Conservation (phyloP, 2,797 vertebrate species). For the Hydrocynus forskahlii region DNA sequence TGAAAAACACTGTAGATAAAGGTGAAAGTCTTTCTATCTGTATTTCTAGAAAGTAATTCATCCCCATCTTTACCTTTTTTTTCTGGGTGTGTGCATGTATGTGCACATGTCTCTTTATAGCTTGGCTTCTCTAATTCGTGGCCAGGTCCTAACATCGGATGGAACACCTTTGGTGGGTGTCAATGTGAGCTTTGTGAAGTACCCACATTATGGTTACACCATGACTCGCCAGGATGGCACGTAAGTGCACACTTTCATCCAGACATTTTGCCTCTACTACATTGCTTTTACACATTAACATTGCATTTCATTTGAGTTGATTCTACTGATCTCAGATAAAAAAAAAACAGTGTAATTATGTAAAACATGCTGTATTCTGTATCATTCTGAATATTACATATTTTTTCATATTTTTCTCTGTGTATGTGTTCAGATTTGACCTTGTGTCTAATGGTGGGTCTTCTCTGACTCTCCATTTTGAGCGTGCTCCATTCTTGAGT, state of each 20-base stretch:
- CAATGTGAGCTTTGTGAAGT: conserved; percentile 88
- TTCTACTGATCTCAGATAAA: neutral
- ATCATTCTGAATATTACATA: neutral
- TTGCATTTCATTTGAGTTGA: neutral
- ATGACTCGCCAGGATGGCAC: conserved; percentile 90
- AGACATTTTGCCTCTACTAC: neutral
- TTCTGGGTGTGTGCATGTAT: neutral
- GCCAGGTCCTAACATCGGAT: conserved; percentile 88
- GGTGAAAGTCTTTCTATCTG: neutral
- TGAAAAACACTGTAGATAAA: neutral
- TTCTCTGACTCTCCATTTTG: conserved; percentile 85
- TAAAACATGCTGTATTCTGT: no score
- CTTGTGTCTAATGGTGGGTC: conserved; percentile 87
- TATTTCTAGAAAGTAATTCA: neutral
- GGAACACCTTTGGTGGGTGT: conserved; percentile 89
- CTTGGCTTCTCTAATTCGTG: conserved; percentile 87
- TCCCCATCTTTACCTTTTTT: neutral
- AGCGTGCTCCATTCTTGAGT: conserved; percentile 86
- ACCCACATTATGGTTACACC: conserved; percentile 87
- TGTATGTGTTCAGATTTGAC: conserved; percentile 78
- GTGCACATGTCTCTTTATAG: conserved; percentile 62
- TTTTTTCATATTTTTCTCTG: neutral
- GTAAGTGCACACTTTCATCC: conserved; percentile 73
- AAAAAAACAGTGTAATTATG: no score
- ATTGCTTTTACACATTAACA: neutral